A percentile compares a stretch with the other conserved stretches of the same genome.
Evolutionary conservation across 1,140 invertebrate genomes (phyloP).

Genomic region (Odontomachus brunneus): DNA sequence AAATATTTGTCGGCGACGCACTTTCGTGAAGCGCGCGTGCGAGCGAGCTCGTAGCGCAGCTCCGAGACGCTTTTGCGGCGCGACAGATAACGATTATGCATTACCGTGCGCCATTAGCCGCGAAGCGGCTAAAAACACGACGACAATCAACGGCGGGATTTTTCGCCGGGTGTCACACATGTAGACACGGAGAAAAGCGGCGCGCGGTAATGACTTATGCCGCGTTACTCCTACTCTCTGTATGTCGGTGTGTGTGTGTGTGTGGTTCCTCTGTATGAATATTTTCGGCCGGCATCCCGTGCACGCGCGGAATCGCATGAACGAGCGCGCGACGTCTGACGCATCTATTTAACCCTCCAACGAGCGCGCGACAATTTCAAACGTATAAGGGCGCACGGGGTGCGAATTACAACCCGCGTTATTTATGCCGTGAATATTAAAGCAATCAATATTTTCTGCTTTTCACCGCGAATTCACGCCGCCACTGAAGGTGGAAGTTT

Average conservation of each 20-base stretch:
- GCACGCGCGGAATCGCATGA: slow-evolving; percentile 27
- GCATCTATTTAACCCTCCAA: slow-evolving; percentile 41
- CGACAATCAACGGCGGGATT: not conserved
- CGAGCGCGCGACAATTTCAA: no score
- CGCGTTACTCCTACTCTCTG: no score
- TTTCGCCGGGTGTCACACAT: not conserved
- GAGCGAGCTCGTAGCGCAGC: not conserved
- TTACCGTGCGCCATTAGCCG: not conserved
- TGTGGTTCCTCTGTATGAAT: slow-evolving; percentile 13
- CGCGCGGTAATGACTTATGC: slow-evolving; percentile 29
- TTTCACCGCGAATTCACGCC: no score
- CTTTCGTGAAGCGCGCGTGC: not conserved
- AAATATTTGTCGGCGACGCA: slow-evolving; percentile 6
- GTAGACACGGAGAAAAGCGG: not conserved
- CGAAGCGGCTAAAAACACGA: not conserved
- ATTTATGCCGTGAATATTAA: no score
- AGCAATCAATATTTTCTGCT: no score
- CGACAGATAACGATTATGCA: slow-evolving; percentile 16
- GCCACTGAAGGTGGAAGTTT: no score
- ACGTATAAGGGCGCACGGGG: no score
- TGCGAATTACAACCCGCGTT: no score
- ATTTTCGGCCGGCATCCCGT: slow-evolving; percentile 41
- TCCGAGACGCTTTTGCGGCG: no score
- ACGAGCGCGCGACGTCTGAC: not conserved
- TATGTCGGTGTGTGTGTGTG: no score